Evolutionary conservation across 2,888 invertebrate species (phyloP).

Genomic region (Heliconius sara): DNA sequence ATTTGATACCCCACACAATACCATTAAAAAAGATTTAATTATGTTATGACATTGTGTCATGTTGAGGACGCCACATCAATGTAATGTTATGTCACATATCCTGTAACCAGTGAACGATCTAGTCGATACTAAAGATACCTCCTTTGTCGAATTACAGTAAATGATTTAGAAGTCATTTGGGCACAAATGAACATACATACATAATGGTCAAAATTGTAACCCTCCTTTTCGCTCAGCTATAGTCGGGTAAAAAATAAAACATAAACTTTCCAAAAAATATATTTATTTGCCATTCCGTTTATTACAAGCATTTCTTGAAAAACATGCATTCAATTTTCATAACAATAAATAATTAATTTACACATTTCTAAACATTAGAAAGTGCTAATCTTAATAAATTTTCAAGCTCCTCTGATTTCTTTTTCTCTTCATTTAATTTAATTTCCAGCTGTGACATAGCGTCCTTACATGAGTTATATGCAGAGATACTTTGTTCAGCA

Average conservation of each 20-base stretch:
- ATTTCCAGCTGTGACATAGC: constrained; percentile 77
- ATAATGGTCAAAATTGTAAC: too few species aligned
- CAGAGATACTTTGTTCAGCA: constrained; percentile 65
- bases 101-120: too few species aligned
- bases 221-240: too few species aligned
- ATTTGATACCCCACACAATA: too few species aligned
- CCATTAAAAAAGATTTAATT: too few species aligned
- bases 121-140: too few species aligned
- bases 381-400: constrained; percentile 76
- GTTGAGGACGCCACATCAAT: too few species aligned
- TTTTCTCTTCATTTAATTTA: constrained; percentile 74
- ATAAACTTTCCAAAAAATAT: neutral
- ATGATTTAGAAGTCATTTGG: too few species aligned
- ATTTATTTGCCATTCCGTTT: neutral
- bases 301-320: neutral
- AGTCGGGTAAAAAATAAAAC: constrained; percentile 21
- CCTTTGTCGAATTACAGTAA: too few species aligned
- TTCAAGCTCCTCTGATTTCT: constrained; percentile 77
- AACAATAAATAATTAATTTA: constrained; percentile 9
- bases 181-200: constrained; percentile 4
- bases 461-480: constrained; percentile 66
- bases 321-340: constrained; percentile 3
- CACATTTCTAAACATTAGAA: constrained; percentile 54
- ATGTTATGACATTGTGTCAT: too few species aligned
- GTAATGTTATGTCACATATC: too few species aligned